Base-by-base conservation (phyloP, 2,888 invertebrate species). In the Metalampra italica region DNA sequence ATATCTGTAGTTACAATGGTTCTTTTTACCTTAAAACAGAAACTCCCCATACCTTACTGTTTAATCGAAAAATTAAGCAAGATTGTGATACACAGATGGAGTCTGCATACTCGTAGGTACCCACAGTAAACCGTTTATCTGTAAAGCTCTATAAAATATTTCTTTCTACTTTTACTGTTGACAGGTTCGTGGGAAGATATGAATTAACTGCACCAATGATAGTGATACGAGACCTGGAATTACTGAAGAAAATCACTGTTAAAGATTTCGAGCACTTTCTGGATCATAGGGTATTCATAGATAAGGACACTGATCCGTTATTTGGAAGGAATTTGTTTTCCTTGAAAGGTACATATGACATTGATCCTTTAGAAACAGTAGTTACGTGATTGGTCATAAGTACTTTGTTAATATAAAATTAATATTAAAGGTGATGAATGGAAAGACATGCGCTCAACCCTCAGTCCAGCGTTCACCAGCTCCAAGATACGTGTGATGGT, bases 221-320 rank as follows among this genome's bases (percentile, higher is more conserved):
- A 0, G 53, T 90, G 46, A 54, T 91, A 11, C 77, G 78, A 0
- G 91, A 91, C 61, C 68, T 89, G 0, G 91, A 91, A 7, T 50
- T 91, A 9, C 58, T 91, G 0, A 91, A 91, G 58, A 79, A 79
- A 53, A 72, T 91, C 9, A 67, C 85, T 0, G 76, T 91, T 0
- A 91, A 91, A 54, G 91, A 91, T 56, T 91, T 91, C 40, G 91
- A 91, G 51, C 66, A 88, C 54, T 91, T 91, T 57, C 54, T 83
- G 0, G 90, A 91, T 61, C 90, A 90, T 57, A 76, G 82, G 0
- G 49, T 67, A 7, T 29, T 83, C 0, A 68, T 89, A 5, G 67
- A 75, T 4, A 74, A 82, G 14, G 66, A 73, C 0, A 59, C 60
- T 8, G 91, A 91, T 41, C 82, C 87, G 0, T 59, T 92, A 1